phyloP scores from a whole-genome alignment of 2,113 vertebrate species.

The Oreotragus oreotragus region DNA sequence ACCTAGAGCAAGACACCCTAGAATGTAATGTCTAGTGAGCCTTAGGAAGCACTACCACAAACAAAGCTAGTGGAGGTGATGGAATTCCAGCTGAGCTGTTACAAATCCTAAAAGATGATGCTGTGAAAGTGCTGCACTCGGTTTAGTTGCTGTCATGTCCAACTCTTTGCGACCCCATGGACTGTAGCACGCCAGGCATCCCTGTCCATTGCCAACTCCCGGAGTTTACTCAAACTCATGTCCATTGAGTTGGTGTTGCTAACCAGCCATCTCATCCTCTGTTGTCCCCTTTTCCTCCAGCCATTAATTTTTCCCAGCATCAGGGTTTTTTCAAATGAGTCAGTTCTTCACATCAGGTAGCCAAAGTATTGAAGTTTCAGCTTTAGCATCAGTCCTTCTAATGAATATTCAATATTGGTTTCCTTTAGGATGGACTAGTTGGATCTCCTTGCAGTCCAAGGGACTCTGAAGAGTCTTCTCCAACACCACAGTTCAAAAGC shows the following conservation, averaged over 20 bases:
- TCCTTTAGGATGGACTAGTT: background rate
- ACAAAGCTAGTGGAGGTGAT: background rate
- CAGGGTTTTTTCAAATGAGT: background rate
- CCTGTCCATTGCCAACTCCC: background rate
- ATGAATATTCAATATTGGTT: background rate
- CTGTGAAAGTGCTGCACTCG: background rate
- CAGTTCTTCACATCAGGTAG: background rate
- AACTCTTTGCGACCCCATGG: fast-evolving
- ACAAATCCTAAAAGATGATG: background rate
- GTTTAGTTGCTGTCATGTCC: background rate
- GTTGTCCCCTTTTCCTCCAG: background rate
- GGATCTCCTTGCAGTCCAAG: background rate
- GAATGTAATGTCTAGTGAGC: background rate
- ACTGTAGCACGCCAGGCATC: background rate
- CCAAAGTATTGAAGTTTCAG: background rate
- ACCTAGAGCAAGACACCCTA: background rate
- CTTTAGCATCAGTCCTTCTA: background rate
- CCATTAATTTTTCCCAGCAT: background rate
- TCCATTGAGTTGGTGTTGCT: background rate
- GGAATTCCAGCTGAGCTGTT: background rate
- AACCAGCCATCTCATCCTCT: background rate
- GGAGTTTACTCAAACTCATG: background rate
- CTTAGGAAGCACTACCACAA: background rate
- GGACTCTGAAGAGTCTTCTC: background rate
- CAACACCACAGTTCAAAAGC: background rate